These are phyloP conservation scores for Hirtodrosophila cameraria DNA, from an alignment of 2,888 invertebrate species.

Conservation along the genomic window DNA sequence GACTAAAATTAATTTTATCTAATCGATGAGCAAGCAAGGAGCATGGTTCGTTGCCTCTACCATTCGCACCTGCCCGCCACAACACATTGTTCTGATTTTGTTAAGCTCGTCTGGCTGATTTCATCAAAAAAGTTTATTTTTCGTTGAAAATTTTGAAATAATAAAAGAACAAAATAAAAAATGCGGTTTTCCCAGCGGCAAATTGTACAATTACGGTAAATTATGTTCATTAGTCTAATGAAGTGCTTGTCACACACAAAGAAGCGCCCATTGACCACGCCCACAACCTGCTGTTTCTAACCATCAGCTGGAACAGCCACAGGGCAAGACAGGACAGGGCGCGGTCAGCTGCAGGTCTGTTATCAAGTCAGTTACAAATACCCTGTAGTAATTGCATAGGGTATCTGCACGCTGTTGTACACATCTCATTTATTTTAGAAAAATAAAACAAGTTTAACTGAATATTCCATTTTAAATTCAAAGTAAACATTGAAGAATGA, in stretches of 20 bases:
- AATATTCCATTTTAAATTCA: too few species aligned
- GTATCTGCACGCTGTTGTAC: too few species aligned
- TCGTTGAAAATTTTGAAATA: slow-evolving; percentile 10
- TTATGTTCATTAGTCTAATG: slow-evolving; percentile 78
- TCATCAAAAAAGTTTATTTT: neutral
- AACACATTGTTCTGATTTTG: slow-evolving; percentile 40
- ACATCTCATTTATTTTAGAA: too few species aligned
- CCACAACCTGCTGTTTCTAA: neutral
- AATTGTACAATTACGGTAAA: slow-evolving; percentile 63
- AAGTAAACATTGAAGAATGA: too few species aligned
- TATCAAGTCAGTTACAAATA: slow-evolving; percentile 18
- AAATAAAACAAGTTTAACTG: too few species aligned
- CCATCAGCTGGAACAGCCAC: neutral
- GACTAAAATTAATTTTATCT: slow-evolving; percentile 80
- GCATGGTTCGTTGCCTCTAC: slow-evolving; percentile 36
- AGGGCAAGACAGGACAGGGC: too few species aligned
- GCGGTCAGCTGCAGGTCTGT: slow-evolving; percentile 7
- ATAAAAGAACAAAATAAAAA: slow-evolving; percentile 14
- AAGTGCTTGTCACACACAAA: slow-evolving; percentile 62
- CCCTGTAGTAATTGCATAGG: neutral
- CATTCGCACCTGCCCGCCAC: slow-evolving; percentile 13
- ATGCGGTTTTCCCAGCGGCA: slow-evolving; percentile 45
- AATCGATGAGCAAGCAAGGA: slow-evolving; percentile 64
- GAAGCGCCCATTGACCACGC: slow-evolving; percentile 13
- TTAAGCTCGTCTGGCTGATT: slow-evolving; percentile 28